phyloP scores from a whole-genome alignment of 37 sponge, comb jelly and placozoan genomes.

The Tethya wilhelma region DNA sequence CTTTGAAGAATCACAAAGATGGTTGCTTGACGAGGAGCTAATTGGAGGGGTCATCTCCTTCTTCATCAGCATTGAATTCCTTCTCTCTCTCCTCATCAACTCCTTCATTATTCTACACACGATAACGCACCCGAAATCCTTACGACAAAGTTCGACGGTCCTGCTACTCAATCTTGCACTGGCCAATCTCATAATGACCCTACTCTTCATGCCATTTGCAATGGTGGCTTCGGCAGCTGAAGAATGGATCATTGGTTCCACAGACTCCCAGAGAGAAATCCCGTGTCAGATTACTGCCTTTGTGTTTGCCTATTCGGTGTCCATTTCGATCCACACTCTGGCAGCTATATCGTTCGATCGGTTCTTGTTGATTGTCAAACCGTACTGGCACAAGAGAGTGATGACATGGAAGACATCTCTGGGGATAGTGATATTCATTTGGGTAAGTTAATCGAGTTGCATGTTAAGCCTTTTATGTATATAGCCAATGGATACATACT shows the following conservation, averaged over 20 bases:
- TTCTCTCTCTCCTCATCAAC: conserved; percentile 5
- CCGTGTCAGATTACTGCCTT: conserved; percentile 22
- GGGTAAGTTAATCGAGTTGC: neutral
- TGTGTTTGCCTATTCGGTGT: neutral
- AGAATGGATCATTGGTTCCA: conserved; percentile 32
- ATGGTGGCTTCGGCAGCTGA: conserved; percentile 28
- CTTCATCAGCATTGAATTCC: neutral
- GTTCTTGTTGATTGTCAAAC: conserved; percentile 37
- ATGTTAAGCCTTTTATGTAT: too few relatives aligned
- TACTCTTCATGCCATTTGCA: conserved; percentile 24
- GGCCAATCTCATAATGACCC: conserved; percentile 11
- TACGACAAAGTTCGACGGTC: conserved; percentile 23
- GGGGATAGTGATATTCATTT: conserved; percentile 16
- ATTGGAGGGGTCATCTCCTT: neutral
- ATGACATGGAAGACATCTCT: conserved; percentile 19
- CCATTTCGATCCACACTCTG: conserved; percentile 6
- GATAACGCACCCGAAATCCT: neutral
- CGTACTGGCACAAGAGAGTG: conserved; percentile 11
- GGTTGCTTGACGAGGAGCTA: neutral
- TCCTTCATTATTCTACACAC: conserved; percentile 12
- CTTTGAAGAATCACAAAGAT: neutral
- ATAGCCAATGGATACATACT: too few relatives aligned
- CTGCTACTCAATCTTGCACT: conserved; percentile 23
- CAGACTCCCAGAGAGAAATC: neutral
- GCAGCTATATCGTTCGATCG: conserved; percentile 42